Percentiles rank a stretch among this genome's conserved stretches.
phyloP scores from a whole-genome alignment of 2,888 invertebrate species.

The Chesias legatella region DNA sequence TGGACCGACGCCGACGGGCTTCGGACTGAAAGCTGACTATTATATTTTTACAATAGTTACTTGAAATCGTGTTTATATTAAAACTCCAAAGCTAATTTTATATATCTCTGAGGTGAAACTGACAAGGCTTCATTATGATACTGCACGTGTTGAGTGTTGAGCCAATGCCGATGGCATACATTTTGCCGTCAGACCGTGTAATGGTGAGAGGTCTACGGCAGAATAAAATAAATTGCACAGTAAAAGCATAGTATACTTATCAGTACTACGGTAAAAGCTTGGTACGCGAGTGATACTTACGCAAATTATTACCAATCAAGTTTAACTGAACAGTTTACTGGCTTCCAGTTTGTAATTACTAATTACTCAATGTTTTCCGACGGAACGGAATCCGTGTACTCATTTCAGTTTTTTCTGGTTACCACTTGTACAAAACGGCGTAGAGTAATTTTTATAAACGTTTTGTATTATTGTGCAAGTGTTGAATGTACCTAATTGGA shows the following conservation, averaged over 20 bases:
- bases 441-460: no score
- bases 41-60: no score
- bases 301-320: no score
- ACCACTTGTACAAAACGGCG: no score
- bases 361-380: no score
- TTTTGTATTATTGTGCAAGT: no score
- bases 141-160: slow-evolving; percentile 14
- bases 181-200: slow-evolving; percentile 16
- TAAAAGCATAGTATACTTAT: slow-evolving; percentile 23
- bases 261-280: slow-evolving; percentile 8
- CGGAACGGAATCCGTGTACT: slow-evolving; percentile 23
- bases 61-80: no score
- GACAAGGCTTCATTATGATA: slow-evolving; percentile 13
- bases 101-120: slow-evolving; percentile 7
- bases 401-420: slow-evolving; percentile 9
- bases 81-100: no score
- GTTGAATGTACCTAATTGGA: no score
- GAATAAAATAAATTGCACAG: slow-evolving; percentile 21
- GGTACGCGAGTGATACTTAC: not conserved
- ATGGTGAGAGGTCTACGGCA: slow-evolving; percentile 6
- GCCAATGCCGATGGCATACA: slow-evolving; percentile 16
- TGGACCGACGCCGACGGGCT: no score
- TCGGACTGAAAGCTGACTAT: no score
- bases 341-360: not conserved
- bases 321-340: not conserved